Evolutionary conservation across 2,888 invertebrate species (phyloP), one percentile per base, ranked within the genome.

Genomic region (Diploptera punctata): DNA sequence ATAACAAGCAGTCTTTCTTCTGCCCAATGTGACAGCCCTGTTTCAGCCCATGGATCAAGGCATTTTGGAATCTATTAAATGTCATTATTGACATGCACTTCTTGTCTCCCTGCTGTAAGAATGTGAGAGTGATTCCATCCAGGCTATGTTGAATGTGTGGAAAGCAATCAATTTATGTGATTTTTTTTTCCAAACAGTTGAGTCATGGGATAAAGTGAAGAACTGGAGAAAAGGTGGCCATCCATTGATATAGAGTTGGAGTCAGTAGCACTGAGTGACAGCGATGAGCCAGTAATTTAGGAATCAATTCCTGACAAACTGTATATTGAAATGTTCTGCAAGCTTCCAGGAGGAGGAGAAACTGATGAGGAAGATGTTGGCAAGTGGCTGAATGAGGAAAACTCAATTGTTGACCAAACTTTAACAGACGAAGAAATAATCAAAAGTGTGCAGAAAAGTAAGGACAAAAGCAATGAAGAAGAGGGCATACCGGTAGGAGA

Each of bases 161-260:
- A 60, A 60, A 60, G 29, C 60, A 31, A 60, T 29, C 31, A 60
- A 60, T 29, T 29, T 60, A 47, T n/a, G 47, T 47, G 47, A 47
- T n/a, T 7, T n/a, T 47, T 7, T 47, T 47, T 47, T 47, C 47
- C 47, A 47, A n/a, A 47, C 47, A 47, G 47, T 29, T 5, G 2
- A 60, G 18, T 3, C 31, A 60, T 60, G 26, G 60, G 60, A 60
- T 3, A 60, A 60, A 29, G 19, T 57, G 60, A 57, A 24, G 26
- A 57, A 3, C 9, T 57, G 60, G 60, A 57, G 31, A 57, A 29
- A 57, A 13, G 9, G 60, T 57, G 33, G 10, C 10, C 33, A 33
- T 33, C 33, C 33, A 33, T 10, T 47, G 10, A 47, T n/a, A n/a
- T 4, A n/a, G 47, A 47, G 47, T 47, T 47, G 47, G 47, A 47